These are phyloP conservation scores for Dendropsophus ebraccatus DNA, from an alignment of 2,113 vertebrate genomes.

Conservation along the genomic window DNA sequence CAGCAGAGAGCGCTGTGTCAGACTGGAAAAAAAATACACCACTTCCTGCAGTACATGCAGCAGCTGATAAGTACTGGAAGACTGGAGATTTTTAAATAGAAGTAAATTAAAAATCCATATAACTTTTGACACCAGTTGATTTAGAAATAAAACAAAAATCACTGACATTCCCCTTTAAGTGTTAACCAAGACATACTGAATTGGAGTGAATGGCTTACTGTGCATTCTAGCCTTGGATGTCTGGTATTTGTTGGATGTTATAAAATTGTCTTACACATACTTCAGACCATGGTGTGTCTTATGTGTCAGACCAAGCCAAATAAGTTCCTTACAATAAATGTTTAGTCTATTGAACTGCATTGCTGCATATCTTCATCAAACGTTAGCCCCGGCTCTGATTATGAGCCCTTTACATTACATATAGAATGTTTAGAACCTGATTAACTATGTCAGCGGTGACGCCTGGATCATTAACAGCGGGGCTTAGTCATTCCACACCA, in stretches of 20 bases:
- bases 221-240: background rate
- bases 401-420: slow-evolving; percentile 28
- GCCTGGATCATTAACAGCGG: background rate
- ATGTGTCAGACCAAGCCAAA: background rate
- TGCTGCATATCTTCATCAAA: background rate
- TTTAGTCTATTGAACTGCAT: slow-evolving; percentile 24
- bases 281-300: background rate
- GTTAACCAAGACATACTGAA: background rate
- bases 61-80: too few relatives aligned
- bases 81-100: too few relatives aligned
- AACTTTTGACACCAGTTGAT: too few relatives aligned
- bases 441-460: slow-evolving; percentile 38
- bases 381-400: background rate
- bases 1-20: too few relatives aligned
- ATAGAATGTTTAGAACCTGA: slow-evolving; percentile 28
- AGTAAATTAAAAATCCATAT: too few relatives aligned
- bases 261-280: background rate
- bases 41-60: too few relatives aligned
- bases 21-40: too few relatives aligned
- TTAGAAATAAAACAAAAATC: too few relatives aligned
- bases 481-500: slow-evolving; percentile 13
- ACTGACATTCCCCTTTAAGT: too few relatives aligned
- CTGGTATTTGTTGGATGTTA: background rate
- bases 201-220: background rate
- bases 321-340: slow-evolving; percentile 27